Conservation (phyloP, 2,113 vertebrate genomes). For the Sturnira hondurensis region DNA sequence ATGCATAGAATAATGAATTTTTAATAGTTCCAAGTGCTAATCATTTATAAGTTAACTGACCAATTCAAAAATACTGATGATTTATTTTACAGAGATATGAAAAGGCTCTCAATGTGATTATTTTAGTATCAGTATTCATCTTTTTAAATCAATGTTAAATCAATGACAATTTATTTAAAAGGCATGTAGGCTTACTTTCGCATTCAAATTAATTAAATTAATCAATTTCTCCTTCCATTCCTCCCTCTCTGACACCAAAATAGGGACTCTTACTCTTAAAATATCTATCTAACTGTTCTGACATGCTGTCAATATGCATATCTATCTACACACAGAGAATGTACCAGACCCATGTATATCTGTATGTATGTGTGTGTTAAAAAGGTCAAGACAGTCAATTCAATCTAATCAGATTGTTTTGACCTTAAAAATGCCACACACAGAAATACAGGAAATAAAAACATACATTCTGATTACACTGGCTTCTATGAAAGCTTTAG, state of each 20-base stretch:
- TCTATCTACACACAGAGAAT: neutral
- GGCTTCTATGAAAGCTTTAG: neutral
- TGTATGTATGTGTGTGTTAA: neutral
- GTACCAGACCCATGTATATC: neutral
- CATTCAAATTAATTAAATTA: neutral
- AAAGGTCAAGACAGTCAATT: neutral
- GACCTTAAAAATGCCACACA: neutral
- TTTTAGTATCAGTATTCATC: neutral
- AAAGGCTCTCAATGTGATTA: neutral
- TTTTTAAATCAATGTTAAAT: constrained; percentile 27
- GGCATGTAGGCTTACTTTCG: constrained; percentile 8
- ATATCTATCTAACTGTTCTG: neutral
- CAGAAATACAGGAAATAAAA: neutral
- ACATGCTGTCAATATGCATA: neutral
- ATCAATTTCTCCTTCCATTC: neutral
- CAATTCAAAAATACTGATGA: neutral
- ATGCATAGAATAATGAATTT: constrained; percentile 16
- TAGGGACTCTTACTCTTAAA: neutral
- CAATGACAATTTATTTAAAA: neutral
- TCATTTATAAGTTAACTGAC: constrained; percentile 16
- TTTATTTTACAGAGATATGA: neutral
- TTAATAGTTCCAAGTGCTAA: neutral
- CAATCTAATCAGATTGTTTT: neutral
- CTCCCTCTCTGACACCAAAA: neutral
- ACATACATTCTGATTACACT: neutral